Conservation (phyloP, 1,140 invertebrate genomes). For the Apis laboriosa region DNA sequence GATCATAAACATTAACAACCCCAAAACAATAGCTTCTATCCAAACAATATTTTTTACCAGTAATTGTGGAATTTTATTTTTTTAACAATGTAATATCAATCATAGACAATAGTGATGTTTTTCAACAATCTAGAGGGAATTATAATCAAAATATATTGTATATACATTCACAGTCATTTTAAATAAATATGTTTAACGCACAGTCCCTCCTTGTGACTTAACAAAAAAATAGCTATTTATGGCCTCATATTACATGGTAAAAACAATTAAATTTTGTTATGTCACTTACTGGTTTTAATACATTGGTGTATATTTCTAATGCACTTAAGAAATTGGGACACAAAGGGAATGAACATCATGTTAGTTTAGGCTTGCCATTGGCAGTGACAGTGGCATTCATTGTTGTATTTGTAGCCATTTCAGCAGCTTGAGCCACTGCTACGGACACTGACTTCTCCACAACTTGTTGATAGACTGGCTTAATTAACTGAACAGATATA, state of each 20-base stretch:
- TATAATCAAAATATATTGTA: slow-evolving; percentile 75
- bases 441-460: slow-evolving; percentile 90
- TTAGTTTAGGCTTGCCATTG: slow-evolving; percentile 84
- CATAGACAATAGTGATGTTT: slow-evolving; percentile 66
- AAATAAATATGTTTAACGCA: slow-evolving; percentile 46
- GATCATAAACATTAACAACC: slow-evolving; percentile 54
- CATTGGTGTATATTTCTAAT: slow-evolving; percentile 55
- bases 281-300: slow-evolving; percentile 58
- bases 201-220: slow-evolving; percentile 37
- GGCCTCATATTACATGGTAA: slow-evolving; percentile 50
- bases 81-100: slow-evolving; percentile 69
- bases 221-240: slow-evolving; percentile 50
- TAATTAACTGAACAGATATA: slow-evolving; percentile 86
- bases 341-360: slow-evolving; percentile 77
- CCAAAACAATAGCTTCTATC: slow-evolving; percentile 49
- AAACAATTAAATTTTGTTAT: slow-evolving; percentile 62
- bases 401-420: slow-evolving; percentile 82
- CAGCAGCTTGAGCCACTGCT: slow-evolving; percentile 87
- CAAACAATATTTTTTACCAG: slow-evolving; percentile 62
- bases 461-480: slow-evolving; percentile 88
- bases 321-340: slow-evolving; percentile 41
- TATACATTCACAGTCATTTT: slow-evolving; percentile 71
- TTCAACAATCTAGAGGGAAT: slow-evolving; percentile 77
- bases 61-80: slow-evolving; percentile 66
- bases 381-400: slow-evolving; percentile 71